Evolutionary conservation across 1,140 invertebrate species (phyloP).

Genomic region (Vanessa atalanta): DNA sequence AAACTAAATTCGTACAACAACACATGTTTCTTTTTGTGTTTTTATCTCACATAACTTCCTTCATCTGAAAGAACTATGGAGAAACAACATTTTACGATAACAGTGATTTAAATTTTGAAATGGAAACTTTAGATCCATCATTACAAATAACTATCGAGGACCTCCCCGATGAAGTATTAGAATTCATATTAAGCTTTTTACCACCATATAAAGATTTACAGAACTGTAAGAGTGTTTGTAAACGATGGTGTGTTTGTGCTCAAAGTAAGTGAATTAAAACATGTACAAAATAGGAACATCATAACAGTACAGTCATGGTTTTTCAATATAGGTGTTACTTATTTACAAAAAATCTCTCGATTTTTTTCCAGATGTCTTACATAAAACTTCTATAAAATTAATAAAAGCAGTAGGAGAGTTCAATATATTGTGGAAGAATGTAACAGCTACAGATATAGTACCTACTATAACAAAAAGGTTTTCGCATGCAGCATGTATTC

Average conservation of each 20-base stretch:
- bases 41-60: neutral
- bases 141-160: conserved; percentile 82
- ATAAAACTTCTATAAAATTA: conserved; percentile 85
- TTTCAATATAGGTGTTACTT: too few relatives aligned
- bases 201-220: conserved; percentile 95
- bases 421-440: conserved; percentile 85
- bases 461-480: conserved; percentile 93
- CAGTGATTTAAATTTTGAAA: conserved; percentile 15
- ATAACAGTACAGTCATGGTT: too few relatives aligned
- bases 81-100: neutral
- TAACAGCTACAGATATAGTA: conserved; percentile 79
- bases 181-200: conserved; percentile 93
- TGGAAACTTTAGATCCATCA: conserved; percentile 63
- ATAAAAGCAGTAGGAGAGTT: conserved; percentile 85
- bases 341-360: too few relatives aligned
- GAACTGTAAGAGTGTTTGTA: conserved; percentile 91
- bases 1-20: conserved; percentile 1
- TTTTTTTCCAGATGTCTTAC: conserved; percentile 85
- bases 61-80: conserved; percentile 12
- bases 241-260: conserved; percentile 90
- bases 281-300: too few relatives aligned
- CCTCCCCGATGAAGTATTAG: conserved; percentile 95
- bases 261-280: conserved; percentile 84
- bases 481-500: conserved; percentile 93
- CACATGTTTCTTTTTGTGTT: neutral